Percentiles rank a stretch among this genome's conserved stretches.
Conservation (phyloP, 1,140 invertebrate species). For the Eriosoma lanigerum region DNA sequence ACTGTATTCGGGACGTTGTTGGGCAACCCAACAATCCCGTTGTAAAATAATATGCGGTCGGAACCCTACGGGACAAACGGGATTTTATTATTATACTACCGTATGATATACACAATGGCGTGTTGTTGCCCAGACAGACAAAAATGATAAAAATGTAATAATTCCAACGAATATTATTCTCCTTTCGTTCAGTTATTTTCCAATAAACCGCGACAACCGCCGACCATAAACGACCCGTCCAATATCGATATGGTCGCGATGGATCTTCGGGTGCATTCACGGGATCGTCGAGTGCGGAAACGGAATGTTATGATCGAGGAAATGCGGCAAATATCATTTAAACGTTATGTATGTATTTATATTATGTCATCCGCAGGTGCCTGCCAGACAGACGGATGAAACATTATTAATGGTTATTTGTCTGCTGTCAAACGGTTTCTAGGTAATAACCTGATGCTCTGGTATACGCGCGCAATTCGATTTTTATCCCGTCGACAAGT, state of each 20-base stretch:
- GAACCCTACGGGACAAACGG: no score
- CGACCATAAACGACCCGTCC: neutral
- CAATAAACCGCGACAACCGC: neutral
- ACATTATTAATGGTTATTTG: constrained; percentile 46
- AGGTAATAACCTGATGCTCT: neutral
- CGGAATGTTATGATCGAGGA: constrained; percentile 16
- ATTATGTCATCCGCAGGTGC: constrained; percentile 12
- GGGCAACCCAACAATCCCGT: no score
- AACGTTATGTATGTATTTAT: neutral
- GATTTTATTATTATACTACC: no score
- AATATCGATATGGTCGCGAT: neutral
- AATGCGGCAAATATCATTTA: constrained; percentile 9
- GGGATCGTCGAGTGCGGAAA: constrained; percentile 1
- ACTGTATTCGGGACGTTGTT: no score
- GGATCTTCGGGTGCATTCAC: neutral
- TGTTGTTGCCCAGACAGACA: neutral
- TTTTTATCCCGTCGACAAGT: no score
- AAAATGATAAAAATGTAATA: constrained; percentile 50
- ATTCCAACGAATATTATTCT: constrained; percentile 22
- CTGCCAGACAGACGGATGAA: neutral
- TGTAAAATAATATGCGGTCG: no score
- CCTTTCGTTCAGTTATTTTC: constrained; percentile 35
- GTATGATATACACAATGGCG: no score
- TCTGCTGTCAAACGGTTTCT: constrained; percentile 16
- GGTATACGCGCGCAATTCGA: no score